Evolutionary conservation across 2,113 vertebrate genomes (phyloP).

Genomic region (Brachyhypopomus gauderio): DNA sequence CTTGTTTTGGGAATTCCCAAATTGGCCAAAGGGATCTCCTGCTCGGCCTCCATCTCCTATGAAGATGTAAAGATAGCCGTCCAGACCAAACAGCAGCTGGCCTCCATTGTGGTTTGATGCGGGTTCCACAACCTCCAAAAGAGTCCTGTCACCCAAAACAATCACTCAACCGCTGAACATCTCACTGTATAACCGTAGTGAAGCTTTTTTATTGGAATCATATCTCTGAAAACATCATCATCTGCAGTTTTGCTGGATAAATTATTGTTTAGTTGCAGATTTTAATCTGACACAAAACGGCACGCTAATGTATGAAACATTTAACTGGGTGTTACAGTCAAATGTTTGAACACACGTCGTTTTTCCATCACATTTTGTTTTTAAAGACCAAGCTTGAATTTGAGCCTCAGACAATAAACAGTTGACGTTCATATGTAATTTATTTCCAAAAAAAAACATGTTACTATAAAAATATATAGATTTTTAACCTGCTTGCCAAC

Average conservation of each 20-base stretch:
- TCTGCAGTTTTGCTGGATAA: not conserved
- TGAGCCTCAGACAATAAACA: too few relatives aligned
- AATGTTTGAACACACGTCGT: too few relatives aligned
- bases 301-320: too few relatives aligned
- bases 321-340: too few relatives aligned
- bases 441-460: too few relatives aligned
- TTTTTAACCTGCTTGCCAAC: too few relatives aligned
- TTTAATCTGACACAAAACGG: too few relatives aligned
- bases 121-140: constrained; percentile 79
- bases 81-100: constrained; percentile 79
- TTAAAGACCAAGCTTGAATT: too few relatives aligned
- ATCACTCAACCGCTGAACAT: not conserved
- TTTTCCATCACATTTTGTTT: too few relatives aligned
- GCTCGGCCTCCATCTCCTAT: constrained; percentile 81
- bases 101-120: constrained; percentile 85
- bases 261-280: not conserved
- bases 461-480: too few relatives aligned
- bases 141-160: constrained; percentile 61
- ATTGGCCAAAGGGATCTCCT: constrained; percentile 82
- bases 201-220: not conserved
- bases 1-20: constrained; percentile 85
- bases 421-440: too few relatives aligned
- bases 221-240: not conserved
- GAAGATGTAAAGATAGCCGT: constrained; percentile 81
- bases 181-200: not conserved